phyloP scores from a whole-genome alignment of 2,113 vertebrate species.

The Odontesthes bonariensis region DNA sequence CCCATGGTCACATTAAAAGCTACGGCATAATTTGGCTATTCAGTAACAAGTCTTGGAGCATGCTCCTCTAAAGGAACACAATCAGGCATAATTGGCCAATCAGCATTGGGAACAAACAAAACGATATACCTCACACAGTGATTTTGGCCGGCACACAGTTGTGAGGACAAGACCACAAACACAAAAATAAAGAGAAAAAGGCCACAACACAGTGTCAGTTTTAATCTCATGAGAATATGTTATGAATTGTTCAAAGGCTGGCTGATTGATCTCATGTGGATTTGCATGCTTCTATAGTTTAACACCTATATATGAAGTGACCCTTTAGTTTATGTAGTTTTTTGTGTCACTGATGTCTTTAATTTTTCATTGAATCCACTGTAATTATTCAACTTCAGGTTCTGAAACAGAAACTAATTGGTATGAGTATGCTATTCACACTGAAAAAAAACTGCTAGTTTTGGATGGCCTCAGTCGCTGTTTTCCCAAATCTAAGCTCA shows the following conservation, averaged over 20 bases:
- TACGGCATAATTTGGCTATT: slow-evolving; percentile 74
- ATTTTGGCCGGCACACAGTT: slow-evolving; percentile 48
- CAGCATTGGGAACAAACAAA: slow-evolving; percentile 72
- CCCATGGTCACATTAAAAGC: slow-evolving; percentile 74
- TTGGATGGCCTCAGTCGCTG: too few relatives aligned
- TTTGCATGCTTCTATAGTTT: background rate
- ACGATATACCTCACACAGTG: slow-evolving; percentile 70
- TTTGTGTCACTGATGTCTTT: too few relatives aligned
- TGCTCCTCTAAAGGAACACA: slow-evolving; percentile 75
- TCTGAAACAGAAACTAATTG: background rate
- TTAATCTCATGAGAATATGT: slow-evolving; percentile 16
- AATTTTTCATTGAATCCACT: too few relatives aligned
- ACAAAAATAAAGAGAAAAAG: slow-evolving; percentile 39
- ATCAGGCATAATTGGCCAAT: slow-evolving; percentile 81
- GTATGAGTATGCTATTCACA: too few relatives aligned
- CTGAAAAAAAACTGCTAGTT: background rate
- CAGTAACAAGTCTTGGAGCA: slow-evolving; percentile 68
- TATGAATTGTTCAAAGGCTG: slow-evolving; percentile 11
- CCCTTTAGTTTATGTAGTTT: background rate
- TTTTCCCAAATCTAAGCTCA: too few relatives aligned
- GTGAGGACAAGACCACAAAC: slow-evolving; percentile 36
- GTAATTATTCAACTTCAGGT: background rate
- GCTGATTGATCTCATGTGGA: background rate
- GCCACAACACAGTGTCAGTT: background rate
- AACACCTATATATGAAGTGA: too few relatives aligned